A percentile compares a stretch with the other conserved stretches of the same genome.
Evolutionary conservation across 1,140 invertebrate species (phyloP).

Genomic region (Panulirus ornatus): DNA sequence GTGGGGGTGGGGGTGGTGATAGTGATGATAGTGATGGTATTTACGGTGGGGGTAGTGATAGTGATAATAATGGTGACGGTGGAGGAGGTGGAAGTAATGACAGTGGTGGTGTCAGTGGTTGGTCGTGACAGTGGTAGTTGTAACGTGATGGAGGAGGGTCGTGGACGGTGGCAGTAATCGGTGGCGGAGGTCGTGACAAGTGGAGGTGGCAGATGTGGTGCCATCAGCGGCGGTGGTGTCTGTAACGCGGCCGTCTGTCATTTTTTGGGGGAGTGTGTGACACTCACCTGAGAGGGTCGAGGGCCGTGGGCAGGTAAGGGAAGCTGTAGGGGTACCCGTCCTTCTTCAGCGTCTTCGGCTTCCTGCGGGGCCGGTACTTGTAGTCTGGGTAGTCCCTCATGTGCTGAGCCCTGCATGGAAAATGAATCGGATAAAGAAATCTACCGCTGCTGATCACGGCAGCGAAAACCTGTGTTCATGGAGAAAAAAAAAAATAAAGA

Average conservation of each 20-base stretch:
- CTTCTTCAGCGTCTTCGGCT: conserved; percentile 80
- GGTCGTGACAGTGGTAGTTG: too few species aligned
- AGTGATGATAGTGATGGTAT: not conserved
- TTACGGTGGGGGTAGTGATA: not conserved
- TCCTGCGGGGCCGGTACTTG: conserved; percentile 97
- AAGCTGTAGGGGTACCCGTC: conserved; percentile 65
- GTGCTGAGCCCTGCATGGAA: conserved; percentile 86
- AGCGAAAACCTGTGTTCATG: too few species aligned
- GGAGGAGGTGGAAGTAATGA: not conserved
- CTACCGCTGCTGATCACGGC: not conserved
- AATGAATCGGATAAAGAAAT: too few species aligned
- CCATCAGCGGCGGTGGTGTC: too few species aligned
- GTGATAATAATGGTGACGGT: not conserved
- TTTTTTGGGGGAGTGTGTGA: too few species aligned
- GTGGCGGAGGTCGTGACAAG: too few species aligned
- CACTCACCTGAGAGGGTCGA: conserved; percentile 63
- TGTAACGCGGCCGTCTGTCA: too few species aligned
- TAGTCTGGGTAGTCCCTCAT: conserved; percentile 98
- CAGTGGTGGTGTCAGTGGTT: too few species aligned
- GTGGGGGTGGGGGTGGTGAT: not conserved
- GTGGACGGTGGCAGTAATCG: too few species aligned
- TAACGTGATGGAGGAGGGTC: too few species aligned
- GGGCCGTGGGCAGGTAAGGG: conserved; percentile 63
- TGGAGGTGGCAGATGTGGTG: too few species aligned
- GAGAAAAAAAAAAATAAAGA: too few species aligned